Conservation (phyloP, 2,113 vertebrate species). For the Menura novaehollandiae region DNA sequence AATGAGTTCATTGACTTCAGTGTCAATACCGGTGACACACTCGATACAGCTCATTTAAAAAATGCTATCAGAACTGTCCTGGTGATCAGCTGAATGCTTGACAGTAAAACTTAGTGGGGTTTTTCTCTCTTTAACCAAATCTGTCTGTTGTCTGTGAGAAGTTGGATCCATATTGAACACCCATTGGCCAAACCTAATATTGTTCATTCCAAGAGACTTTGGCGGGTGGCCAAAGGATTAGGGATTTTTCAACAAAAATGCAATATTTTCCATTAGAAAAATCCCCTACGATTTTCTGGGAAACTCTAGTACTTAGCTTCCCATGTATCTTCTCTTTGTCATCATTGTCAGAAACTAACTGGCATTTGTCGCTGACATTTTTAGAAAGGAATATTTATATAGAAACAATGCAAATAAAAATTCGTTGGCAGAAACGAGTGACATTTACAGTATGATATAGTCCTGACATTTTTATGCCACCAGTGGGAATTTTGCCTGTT, state of each 20-base stretch:
- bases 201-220: slow-evolving; percentile 24
- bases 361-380: slow-evolving; percentile 36
- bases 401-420: slow-evolving; percentile 50
- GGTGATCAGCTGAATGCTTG: background rate
- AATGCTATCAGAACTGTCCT: background rate
- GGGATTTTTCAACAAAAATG: slow-evolving; percentile 32
- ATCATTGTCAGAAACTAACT: slow-evolving; percentile 20
- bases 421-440: background rate
- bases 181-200: slow-evolving; percentile 2
- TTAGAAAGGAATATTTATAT: slow-evolving; percentile 40
- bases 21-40: background rate
- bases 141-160: background rate
- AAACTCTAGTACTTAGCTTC: slow-evolving; percentile 25
- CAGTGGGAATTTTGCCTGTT: slow-evolving; percentile 20
- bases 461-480: slow-evolving; percentile 40
- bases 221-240: slow-evolving; percentile 30
- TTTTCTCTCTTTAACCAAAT: background rate
- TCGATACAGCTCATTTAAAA: background rate
- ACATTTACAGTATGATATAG: slow-evolving; percentile 45
- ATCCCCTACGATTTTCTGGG: slow-evolving; percentile 14
- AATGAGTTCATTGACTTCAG: background rate
- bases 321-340: slow-evolving; percentile 44
- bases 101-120: background rate
- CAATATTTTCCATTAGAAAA: slow-evolving; percentile 48
- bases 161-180: background rate